Base-by-base conservation (phyloP, 2,888 invertebrate species). In the Agonopterix subpropinquella region DNA sequence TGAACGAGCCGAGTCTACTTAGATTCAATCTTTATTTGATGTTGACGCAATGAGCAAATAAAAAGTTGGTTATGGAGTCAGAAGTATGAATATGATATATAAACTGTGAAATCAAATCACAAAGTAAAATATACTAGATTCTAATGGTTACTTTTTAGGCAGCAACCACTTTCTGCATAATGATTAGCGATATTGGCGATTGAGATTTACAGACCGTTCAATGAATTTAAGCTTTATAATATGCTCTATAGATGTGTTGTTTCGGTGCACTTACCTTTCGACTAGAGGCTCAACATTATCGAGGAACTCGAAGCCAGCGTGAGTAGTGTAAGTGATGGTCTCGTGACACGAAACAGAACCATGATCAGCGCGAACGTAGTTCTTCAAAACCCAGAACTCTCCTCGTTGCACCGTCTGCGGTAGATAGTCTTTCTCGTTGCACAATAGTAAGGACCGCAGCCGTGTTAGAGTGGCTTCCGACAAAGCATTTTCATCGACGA, bases 231-330 rank as follows among this genome's bases (percentile, higher is more conserved):
- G 28, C 28, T 28, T 4, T 28, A 28, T 28, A 28, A 28, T 28
- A 28, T 28, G 28, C 28, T 28, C 5, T 7, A 28, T 28, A 28
- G 5, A 4, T 28, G 28, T 28, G 28, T 28, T 5, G 28, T 28
- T 28, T 28, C 28, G 28, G 28, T 28, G 28, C 28, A 67, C 87
- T 82, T 59, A 91, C 84, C 94, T 91, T 73, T 95, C 93, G 71
- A 96, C 85, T 64, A 98, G 88, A 53, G 96, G 95, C 74, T 93
- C 91, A 64, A 97, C 89, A 81, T 98, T 97, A 80, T 97, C 95
- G 70, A 97, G 91, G 87, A 96, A 97, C 61, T 96, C 95, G 83
- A 92, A 96, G 68, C 97, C 97, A 4, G 95, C 96, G 78, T 97
- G 97, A 10, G 97, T 97, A 37, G 97, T 96, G 71, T 97, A 96